phyloP scores from a whole-genome alignment of 2,113 vertebrate genomes.

The Bubo bubo region DNA sequence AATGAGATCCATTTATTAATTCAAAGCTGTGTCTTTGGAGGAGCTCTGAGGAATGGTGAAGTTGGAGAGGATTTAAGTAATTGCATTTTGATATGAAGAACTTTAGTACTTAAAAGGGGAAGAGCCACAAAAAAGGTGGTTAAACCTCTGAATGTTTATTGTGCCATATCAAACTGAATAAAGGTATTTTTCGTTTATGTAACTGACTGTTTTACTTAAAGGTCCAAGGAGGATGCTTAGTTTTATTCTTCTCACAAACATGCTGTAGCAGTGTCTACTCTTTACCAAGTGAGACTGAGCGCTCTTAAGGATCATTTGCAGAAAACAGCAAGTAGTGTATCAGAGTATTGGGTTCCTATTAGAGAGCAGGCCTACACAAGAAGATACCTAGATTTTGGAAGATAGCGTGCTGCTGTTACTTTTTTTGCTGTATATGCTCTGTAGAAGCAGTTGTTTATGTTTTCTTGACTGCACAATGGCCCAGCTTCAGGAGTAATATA shows the following conservation, averaged over 20 bases:
- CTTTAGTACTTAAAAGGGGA: background rate
- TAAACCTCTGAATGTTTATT: background rate
- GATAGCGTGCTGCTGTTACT: background rate
- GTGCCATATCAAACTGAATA: background rate
- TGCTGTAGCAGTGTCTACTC: background rate
- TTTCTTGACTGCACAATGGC: background rate
- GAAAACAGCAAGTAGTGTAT: background rate
- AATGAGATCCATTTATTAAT: background rate
- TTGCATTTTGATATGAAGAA: background rate
- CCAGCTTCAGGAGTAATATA: background rate
- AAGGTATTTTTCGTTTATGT: background rate
- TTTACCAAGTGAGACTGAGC: background rate
- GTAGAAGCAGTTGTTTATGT: background rate
- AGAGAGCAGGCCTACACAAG: background rate
- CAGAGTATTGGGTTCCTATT: background rate
- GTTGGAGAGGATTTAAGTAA: background rate
- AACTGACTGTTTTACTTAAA: background rate
- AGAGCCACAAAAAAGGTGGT: background rate
- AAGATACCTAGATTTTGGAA: background rate
- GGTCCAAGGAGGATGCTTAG: background rate
- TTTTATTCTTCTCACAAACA: background rate
- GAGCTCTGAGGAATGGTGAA: background rate
- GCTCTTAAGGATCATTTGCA: background rate
- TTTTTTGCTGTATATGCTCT: background rate
- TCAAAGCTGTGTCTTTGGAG: background rate